Base-by-base conservation (phyloP, 2,888 invertebrate species). In the Troides oblongomaculatus region DNA sequence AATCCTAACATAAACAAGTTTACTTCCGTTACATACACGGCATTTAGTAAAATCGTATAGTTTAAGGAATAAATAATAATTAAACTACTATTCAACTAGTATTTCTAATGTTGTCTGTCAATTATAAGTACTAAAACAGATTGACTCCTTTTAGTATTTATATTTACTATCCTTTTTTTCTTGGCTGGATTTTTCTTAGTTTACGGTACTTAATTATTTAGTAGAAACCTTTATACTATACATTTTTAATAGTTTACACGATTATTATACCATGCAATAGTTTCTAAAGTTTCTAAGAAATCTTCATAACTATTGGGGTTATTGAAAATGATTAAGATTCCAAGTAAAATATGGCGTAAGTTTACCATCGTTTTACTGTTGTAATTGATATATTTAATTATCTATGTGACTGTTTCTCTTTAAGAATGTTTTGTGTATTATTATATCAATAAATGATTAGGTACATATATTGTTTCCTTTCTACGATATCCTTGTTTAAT, bases 341-440 rank as follows among this genome's bases (percentile, higher is more conserved):
- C 64, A 69, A 62, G 66, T 67, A 61, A 56, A 46, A 71, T 62
- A 25, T 70, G 72, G 80, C 87, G 83, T 90, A 90, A 88, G 89
- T 89, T 90, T 90, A 89, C 89, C 90, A 90, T 88, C 89, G 84
- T 82, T 72, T 76, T 61, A 69, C 70, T 70, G 77, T 80, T 75
- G 76, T 77, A 78, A 76, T 74, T 71, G 73, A 76, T 74, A 72
- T 74, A 76, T 76, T 76, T 74, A 75, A 23, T 43, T 6, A 66
- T 83, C 83, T 81, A 83, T 78, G 78, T 84, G 83, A 85, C 85
- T 87, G 84, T 88, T 81, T 84, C 78, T 84, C 76, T 79, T 77
- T 71, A 74, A 78, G 66, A 66, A 79, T 76, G 80, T 83, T 87
- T 85, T 85, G 80, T 86, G 86, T 86, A 85, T 81, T 82, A 75